Evolutionary conservation across 1,140 invertebrate species (phyloP), one percentile per base, ranked within the genome.

Genomic region (Psix sp.): DNA sequence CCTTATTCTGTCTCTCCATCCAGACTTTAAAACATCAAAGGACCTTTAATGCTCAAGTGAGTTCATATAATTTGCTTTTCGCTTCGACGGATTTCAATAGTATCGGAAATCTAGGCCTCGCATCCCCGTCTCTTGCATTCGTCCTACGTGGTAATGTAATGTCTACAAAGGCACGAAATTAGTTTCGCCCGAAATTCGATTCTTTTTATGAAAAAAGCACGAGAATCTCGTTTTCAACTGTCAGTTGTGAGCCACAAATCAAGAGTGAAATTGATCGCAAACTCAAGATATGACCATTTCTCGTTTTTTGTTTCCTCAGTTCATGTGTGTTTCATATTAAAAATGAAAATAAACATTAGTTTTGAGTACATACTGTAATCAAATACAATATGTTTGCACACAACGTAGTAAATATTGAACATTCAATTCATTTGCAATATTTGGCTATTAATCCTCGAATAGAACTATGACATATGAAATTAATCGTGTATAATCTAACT

Each of bases 1-100:
- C 67, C 67, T 62, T 72, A 60, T 65, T 60, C 63, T 36, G 21
- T 39, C 20, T 29, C 36, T 43, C 52, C 35, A 10, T 39, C 56
- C 57, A 36, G 18, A 65, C 65, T 70, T 75, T 72, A 75, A 77
- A 82, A 85, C 80, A 84, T 85, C 82, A 85, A 85, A 85, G 84
- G 74, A 76, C 39, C 63, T 74, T 49, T 57, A 74, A 63, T 73
- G 75, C 74, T 77, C 63, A 76, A 79, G 72, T 75, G 78, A 79
- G 76, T 78, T 82, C 79, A 78, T 82, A 84, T 84, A 84, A 85
- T 86, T 84, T 84, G 79, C 82, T 81, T 86, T 85, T 84, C 84
- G 82, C 81, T 83, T 79, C 80, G 77, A 54, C 59, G 81, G 70
- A 85, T 86, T 83, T 86, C 83, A 86, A 86, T 84, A 78, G 75